Conservation (phyloP, 2,113 vertebrate genomes). For the Pitta sordida region DNA sequence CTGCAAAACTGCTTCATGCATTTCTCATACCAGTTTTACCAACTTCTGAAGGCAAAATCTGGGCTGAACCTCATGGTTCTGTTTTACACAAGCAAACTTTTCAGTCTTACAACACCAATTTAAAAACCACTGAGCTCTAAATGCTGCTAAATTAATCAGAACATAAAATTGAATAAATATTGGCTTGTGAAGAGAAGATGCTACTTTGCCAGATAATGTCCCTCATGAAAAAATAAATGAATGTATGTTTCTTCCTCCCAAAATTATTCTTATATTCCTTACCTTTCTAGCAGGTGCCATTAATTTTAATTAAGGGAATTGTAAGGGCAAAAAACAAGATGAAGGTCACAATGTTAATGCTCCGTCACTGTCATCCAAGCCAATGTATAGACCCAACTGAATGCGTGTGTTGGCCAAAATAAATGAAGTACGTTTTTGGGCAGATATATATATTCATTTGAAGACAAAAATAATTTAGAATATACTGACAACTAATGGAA, state of each 20-base stretch:
- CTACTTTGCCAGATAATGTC: not conserved
- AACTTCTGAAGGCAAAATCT: not conserved
- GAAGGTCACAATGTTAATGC: not conserved
- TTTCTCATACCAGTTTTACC: not conserved
- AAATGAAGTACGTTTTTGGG: not conserved
- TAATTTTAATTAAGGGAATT: constrained; percentile 39
- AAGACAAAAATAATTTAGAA: not conserved
- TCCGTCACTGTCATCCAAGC: not conserved
- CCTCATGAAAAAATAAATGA: constrained; percentile 1
- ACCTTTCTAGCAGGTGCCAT: constrained; percentile 10
- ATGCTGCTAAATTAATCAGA: not conserved
- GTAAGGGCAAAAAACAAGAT: not conserved
- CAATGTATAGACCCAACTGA: not conserved
- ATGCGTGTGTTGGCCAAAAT: not conserved
- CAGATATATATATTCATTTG: not conserved
- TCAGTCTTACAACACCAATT: not conserved
- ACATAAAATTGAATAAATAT: constrained; percentile 16
- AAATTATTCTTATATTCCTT: not conserved
- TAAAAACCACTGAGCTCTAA: not conserved
- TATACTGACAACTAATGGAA: not conserved
- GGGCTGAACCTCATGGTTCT: not conserved
- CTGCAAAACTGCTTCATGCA: not conserved
- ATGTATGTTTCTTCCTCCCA: not conserved
- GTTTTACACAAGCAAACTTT: not conserved
- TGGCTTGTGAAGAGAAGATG: not conserved